Percentiles rank a stretch among this genome's conserved stretches.
Conservation (phyloP, 2,888 invertebrate genomes). For the Agrotis clavis region DNA sequence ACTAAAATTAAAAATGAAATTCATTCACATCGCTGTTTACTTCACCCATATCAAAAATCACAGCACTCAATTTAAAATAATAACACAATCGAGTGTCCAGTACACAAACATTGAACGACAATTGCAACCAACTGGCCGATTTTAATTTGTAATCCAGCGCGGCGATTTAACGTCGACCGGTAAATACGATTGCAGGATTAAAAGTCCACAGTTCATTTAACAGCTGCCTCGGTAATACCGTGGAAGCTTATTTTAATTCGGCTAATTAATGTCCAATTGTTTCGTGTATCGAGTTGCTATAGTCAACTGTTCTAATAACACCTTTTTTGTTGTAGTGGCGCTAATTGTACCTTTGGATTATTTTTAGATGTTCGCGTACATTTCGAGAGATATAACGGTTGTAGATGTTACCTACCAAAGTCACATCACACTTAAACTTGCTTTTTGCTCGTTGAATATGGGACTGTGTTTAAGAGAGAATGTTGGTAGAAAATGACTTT, state of each 20-base stretch:
- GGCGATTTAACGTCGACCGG: conserved; percentile 71
- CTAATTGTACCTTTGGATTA: neutral
- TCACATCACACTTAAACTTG: too few relatives aligned
- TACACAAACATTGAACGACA: conserved; percentile 64
- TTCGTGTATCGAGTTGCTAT: conserved; percentile 46
- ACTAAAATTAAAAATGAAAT: too few relatives aligned
- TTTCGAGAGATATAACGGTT: too few relatives aligned
- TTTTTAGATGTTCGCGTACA: too few relatives aligned
- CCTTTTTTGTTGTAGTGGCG: conserved; percentile 7
- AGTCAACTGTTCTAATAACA: conserved; percentile 43
- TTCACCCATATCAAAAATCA: conserved; percentile 1
- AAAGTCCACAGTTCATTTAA: conserved; percentile 82
- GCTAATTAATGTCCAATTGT: conserved; percentile 71
- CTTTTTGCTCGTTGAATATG: too few relatives aligned
- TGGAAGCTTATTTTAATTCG: conserved; percentile 75
- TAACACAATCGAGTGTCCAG: conserved; percentile 39
- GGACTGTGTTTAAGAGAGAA: too few relatives aligned
- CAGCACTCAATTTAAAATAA: conserved; percentile 38
- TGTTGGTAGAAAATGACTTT: too few relatives aligned
- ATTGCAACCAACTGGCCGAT: conserved; percentile 64
- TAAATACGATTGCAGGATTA: conserved; percentile 78
- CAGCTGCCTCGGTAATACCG: conserved; percentile 67
- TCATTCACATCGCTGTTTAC: too few relatives aligned
- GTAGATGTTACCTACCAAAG: too few relatives aligned
- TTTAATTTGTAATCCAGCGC: conserved; percentile 74